These are phyloP conservation scores for Alectura lathami DNA, from an alignment of 2,113 vertebrate species.

Conservation along the genomic window DNA sequence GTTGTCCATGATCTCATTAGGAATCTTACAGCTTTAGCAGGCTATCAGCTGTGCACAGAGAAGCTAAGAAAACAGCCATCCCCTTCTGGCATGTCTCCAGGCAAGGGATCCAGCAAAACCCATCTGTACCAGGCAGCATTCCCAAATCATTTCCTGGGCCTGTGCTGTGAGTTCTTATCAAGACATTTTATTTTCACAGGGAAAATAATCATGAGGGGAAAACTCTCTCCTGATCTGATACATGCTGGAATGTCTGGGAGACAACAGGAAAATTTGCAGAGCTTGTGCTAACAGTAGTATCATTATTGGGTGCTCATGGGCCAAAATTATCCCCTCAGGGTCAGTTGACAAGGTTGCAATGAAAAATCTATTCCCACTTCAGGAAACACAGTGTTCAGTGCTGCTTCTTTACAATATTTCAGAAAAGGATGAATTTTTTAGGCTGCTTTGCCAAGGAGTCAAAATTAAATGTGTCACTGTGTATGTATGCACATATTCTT, in stretches of 20 bases:
- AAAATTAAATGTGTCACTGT: not conserved
- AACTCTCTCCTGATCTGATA: not conserved
- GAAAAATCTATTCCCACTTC: not conserved
- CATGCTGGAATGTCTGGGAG: not conserved
- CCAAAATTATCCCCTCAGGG: not conserved
- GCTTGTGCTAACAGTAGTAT: not conserved
- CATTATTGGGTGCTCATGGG: not conserved
- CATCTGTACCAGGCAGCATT: not conserved
- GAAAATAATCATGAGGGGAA: not conserved
- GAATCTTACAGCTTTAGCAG: not conserved
- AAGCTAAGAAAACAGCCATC: not conserved
- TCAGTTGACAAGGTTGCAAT: not conserved
- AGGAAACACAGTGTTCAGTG: not conserved
- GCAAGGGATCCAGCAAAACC: not conserved
- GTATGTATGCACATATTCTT: not conserved
- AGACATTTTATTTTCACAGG: not conserved
- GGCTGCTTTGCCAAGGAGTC: not conserved
- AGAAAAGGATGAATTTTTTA: not conserved
- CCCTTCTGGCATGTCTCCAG: not conserved
- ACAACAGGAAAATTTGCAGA: not conserved
- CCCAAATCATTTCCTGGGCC: not conserved
- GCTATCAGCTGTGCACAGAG: not conserved
- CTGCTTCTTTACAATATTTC: not conserved
- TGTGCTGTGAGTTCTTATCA: not conserved
- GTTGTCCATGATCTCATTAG: not conserved